Percentiles rank a stretch among this genome's conserved stretches.
These are phyloP conservation scores for Gnatocerus cornutus DNA, from an alignment of 2,888 invertebrate genomes.

Conservation along the genomic window DNA sequence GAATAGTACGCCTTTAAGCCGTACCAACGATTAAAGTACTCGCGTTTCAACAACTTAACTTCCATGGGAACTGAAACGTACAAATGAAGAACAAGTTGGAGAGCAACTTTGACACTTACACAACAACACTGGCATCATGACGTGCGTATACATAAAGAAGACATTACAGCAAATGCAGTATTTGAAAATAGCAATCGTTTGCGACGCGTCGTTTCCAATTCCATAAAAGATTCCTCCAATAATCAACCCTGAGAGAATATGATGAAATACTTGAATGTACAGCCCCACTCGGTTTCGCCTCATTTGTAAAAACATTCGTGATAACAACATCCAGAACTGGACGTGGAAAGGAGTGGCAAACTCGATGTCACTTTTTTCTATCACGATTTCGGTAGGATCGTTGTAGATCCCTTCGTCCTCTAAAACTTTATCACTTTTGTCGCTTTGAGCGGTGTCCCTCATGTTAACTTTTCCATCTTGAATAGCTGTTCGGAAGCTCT, in stretches of 20 bases:
- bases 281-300: conserved; percentile 72
- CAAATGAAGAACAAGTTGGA: no score
- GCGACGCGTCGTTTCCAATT: conserved; percentile 75
- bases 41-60: conserved; percentile 75
- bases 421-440: conserved; percentile 39
- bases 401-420: conserved; percentile 54
- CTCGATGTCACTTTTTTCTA: conserved; percentile 41
- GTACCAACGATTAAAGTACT: conserved; percentile 81
- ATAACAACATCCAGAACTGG: conserved; percentile 74
- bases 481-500: conserved; percentile 62
- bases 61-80: conserved; percentile 75
- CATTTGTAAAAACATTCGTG: conserved; percentile 74
- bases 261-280: conserved; percentile 76
- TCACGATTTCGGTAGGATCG: conserved; percentile 56
- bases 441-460: conserved; percentile 47
- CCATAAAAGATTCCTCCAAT: conserved; percentile 75
- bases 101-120: conserved; percentile 71
- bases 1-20: conserved; percentile 78
- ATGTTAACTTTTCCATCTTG: conserved; percentile 69
- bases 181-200: conserved; percentile 76
- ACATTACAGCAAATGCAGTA: conserved; percentile 76
- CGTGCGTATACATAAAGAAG: conserved; percentile 78
- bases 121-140: conserved; percentile 76
- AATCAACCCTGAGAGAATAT: conserved; percentile 73
- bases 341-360: conserved; percentile 74